Evolutionary conservation across 1,140 invertebrate genomes (phyloP), one percentile per base, ranked within the genome.

Genomic region (Calliphora vicina): DNA sequence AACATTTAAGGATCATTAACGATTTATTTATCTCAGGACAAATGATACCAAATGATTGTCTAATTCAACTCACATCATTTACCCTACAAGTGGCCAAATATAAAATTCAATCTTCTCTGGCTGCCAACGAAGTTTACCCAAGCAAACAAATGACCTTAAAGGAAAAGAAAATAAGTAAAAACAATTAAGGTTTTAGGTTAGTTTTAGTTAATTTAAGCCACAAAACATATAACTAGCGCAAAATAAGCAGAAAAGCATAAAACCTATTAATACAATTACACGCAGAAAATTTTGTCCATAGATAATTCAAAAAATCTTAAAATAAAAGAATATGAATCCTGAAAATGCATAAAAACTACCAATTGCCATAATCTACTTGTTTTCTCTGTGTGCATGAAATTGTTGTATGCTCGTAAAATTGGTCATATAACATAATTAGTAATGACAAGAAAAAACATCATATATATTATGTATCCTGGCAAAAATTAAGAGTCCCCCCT

Each of bases 1-100:
- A 57, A 57, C 61, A 17, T 67, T 67, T 67, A 67, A 67, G 61
- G n/a, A 67, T 67, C 61, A 67, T 67, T 67, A 67, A 67, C 61
- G 61, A 67, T 23, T 67, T 25, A 20, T 67, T 67, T 67, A 67
- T 67, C 61, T 67, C 20, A 67, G 61, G 61, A 67, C 61, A 67
- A 67, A 67, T 67, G 61, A 67, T 67, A 23, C 61, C 61, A 25
- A 67, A 67, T 67, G 61, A 67, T 67, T 20, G 61, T 67, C 61
- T 25, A 25, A 67, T 57, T 57, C 50, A 13, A 15, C n/a, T 17
- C 50, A 57, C 50, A 57, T 17, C 15, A 17, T 6, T 57, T 17
- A 17, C n/a, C 61, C 17, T 67, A 67, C 61, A 67, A 23, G 9
- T 67, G 61, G n/a, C n/a, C 20, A 57, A 23, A 67, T 10, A 67